phyloP scores from a whole-genome alignment of 2,888 invertebrate species.

The Harpagoxenus sublaevis region DNA sequence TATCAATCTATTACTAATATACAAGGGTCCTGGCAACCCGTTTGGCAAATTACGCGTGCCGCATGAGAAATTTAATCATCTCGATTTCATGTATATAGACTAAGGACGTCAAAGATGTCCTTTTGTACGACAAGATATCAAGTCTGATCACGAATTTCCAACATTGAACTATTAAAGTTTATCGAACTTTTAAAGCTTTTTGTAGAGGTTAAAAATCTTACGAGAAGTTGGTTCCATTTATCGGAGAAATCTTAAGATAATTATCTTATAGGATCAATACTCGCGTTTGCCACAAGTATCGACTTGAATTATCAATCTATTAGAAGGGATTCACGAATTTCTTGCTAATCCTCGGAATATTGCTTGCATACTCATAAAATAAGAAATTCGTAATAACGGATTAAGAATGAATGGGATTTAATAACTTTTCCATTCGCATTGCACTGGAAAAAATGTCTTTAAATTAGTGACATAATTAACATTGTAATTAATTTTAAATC shows the following conservation, averaged over 20 bases:
- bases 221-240: background rate
- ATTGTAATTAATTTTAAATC: background rate
- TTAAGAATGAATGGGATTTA: background rate
- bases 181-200: background rate
- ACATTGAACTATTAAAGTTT: background rate
- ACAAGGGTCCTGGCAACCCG: slow-evolving; percentile 87
- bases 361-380: background rate
- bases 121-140: slow-evolving; percentile 86
- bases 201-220: background rate
- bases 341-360: background rate
- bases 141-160: slow-evolving; percentile 20
- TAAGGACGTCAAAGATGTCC: slow-evolving; percentile 86
- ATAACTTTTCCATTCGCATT: background rate
- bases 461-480: background rate
- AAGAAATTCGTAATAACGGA: background rate
- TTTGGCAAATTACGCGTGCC: slow-evolving; percentile 81
- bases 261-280: background rate
- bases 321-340: background rate
- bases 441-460: background rate
- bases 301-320: background rate
- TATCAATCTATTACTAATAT: slow-evolving; percentile 77
- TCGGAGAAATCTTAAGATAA: background rate
- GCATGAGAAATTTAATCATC: slow-evolving; percentile 88
- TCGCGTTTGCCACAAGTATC: background rate
- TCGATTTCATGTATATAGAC: slow-evolving; percentile 89